Percentiles rank a stretch among this genome's conserved stretches.
These are phyloP conservation scores for Drosophila insularis DNA, from an alignment of 1,140 invertebrate genomes.

Conservation along the genomic window DNA sequence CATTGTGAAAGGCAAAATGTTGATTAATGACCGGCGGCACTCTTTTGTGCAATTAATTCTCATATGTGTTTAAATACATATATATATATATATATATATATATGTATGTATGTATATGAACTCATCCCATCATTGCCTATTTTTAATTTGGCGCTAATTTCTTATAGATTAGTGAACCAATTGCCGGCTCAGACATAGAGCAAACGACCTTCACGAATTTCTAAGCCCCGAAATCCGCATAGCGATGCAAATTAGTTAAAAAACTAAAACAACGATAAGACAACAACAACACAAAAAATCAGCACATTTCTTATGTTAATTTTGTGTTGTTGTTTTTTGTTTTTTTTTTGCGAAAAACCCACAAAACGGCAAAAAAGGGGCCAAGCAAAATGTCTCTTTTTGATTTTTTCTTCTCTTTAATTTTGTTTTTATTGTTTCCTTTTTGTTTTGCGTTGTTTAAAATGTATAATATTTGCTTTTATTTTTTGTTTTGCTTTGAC, in stretches of 20 bases:
- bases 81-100: too few relatives aligned
- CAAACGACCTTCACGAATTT: conserved; percentile 70
- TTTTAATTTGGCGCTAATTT: conserved; percentile 64
- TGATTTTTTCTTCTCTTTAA: conserved; percentile 31
- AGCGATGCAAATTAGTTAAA: conserved; percentile 73
- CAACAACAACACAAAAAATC: conserved; percentile 43
- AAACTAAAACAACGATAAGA: conserved; percentile 17
- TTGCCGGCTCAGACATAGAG: conserved; percentile 45
- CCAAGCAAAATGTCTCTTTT: conserved; percentile 43
- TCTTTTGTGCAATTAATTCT: conserved; percentile 55
- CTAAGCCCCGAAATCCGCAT: conserved; percentile 71
- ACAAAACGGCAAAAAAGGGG: conserved; percentile 55
- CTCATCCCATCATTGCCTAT: conserved; percentile 65
- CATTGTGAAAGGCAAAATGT: conserved; percentile 52
- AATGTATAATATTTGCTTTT: conserved; percentile 24
- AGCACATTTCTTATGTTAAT: conserved; percentile 80
- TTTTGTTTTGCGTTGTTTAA: conserved; percentile 46
- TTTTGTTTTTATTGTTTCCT: conserved; percentile 1
- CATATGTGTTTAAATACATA: background rate
- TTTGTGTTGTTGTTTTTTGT: conserved; percentile 66
- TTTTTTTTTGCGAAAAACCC: conserved; percentile 70
- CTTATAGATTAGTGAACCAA: conserved; percentile 52
- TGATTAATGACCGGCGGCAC: conserved; percentile 68
- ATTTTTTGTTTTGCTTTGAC: conserved; percentile 52
- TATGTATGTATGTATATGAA: conserved; percentile 52